phyloP scores from a whole-genome alignment of 2,113 vertebrate species.

The Lophotis ruficrista region DNA sequence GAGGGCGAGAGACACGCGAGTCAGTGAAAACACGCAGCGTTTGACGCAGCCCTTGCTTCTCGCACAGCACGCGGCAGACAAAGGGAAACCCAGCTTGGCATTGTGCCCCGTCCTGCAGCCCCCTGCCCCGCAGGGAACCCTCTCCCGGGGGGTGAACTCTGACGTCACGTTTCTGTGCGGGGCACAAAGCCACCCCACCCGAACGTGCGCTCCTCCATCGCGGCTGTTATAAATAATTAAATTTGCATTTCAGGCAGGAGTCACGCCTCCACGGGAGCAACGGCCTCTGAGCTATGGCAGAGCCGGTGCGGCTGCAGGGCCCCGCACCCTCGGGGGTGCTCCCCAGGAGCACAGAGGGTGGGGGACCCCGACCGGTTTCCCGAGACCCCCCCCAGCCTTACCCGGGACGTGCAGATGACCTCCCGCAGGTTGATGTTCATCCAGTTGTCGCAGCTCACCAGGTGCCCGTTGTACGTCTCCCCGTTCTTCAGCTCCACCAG shows the following conservation, averaged over 20 bases:
- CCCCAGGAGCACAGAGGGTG: fast-evolving
- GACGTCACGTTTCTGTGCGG: no score
- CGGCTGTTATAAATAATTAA: fast-evolving
- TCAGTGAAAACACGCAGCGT: fast-evolving
- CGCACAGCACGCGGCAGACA: no score
- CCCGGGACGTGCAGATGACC: slow-evolving; percentile 96
- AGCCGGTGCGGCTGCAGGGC: not conserved
- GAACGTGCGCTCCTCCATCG: fast-evolving
- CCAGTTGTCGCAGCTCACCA: slow-evolving; percentile 99
- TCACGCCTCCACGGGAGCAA: fast-evolving
- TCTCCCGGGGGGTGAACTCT: fast-evolving
- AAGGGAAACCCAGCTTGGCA: not conserved
- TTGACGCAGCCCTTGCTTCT: not conserved
- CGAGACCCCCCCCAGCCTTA: slow-evolving; percentile 12
- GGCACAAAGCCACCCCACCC: no score
- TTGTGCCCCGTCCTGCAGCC: fast-evolving
- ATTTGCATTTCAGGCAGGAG: not conserved
- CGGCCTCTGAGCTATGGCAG: fast-evolving
- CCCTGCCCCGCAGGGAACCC: not conserved
- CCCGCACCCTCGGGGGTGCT: fast-evolving
- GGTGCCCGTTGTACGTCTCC: slow-evolving; percentile 95
- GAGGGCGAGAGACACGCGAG: not conserved
- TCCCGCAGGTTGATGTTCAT: slow-evolving; percentile 99
- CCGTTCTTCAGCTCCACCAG: slow-evolving; percentile 97
- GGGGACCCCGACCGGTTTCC: not conserved